A percentile compares a stretch with the other conserved stretches of the same genome.
Conservation (phyloP, 2,797 vertebrate species). For the Pygocentrus nattereri region DNA sequence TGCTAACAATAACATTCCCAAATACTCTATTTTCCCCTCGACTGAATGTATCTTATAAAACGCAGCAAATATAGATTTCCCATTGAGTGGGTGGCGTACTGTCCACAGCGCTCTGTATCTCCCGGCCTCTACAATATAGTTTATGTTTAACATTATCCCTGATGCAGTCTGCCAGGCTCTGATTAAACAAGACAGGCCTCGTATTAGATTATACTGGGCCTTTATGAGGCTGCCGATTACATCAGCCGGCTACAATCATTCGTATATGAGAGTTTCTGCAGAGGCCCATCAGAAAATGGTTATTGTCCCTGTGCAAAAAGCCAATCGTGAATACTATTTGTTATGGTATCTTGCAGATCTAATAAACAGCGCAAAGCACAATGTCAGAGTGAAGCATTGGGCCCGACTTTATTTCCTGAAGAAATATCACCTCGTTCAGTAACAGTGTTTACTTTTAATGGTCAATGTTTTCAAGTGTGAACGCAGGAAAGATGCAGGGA, state of each 20-base stretch:
- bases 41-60: conserved; percentile 63
- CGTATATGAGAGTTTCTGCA: background rate
- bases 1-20: conserved; percentile 57
- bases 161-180: background rate
- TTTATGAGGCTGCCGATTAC: conserved; percentile 14
- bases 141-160: conserved; percentile 4
- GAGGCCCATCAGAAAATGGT: background rate
- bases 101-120: conserved; percentile 24
- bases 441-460: background rate
- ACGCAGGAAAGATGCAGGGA: background rate
- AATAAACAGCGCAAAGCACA: conserved; percentile 7
- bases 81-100: conserved; percentile 28
- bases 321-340: background rate
- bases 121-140: conserved; percentile 2
- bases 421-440: background rate
- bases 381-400: background rate
- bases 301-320: conserved; percentile 7
- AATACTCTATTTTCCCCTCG: conserved; percentile 68
- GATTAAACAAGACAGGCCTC: conserved; percentile 28
- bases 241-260: conserved; percentile 10
- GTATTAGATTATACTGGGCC: conserved; percentile 3
- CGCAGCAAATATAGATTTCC: conserved; percentile 69
- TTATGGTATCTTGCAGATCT: conserved; percentile 2
- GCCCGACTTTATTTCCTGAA: background rate
- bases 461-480: background rate